Evolutionary conservation across 92 coral and sea anemone genomes (phyloP).

Genomic region (Hydrozoanthus gracilis): DNA sequence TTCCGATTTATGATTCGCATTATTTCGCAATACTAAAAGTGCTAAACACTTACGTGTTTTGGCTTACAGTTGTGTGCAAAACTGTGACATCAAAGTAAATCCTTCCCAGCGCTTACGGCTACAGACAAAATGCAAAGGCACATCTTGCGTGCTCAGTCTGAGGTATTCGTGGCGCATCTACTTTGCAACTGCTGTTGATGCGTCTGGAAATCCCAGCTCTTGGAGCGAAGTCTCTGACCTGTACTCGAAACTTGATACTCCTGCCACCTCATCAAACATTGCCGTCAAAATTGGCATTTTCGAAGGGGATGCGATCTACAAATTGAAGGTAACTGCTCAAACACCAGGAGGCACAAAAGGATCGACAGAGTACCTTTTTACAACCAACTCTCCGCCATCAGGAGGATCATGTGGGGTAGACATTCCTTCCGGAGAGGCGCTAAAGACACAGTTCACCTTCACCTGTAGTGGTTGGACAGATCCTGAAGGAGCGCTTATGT

Average conservation of each 20-base stretch:
- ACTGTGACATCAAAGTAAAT: conserved; percentile 58
- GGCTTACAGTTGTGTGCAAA: conserved; percentile 65
- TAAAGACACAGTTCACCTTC: conserved; percentile 62
- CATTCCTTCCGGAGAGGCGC: conserved; percentile 63
- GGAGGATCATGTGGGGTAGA: conserved; percentile 59
- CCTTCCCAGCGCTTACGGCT: conserved; percentile 72
- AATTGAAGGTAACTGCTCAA: conserved; percentile 39
- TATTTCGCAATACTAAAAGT: neutral
- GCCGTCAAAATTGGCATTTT: conserved; percentile 43
- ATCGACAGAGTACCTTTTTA: conserved; percentile 56
- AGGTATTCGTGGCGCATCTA: conserved; percentile 57
- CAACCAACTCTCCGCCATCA: conserved; percentile 62
- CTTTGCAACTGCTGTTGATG: neutral
- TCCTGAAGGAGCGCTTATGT: conserved; percentile 60
- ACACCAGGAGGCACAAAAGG: conserved; percentile 55
- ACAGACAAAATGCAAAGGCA: conserved; percentile 41
- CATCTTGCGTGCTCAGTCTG: conserved; percentile 46
- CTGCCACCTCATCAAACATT: conserved; percentile 46
- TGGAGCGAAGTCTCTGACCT: conserved; percentile 45
- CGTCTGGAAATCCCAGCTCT: conserved; percentile 13
- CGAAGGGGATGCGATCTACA: conserved; percentile 36
- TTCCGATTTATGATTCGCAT: neutral
- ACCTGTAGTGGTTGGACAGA: conserved; percentile 72
- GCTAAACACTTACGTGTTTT: neutral
- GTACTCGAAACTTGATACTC: conserved; percentile 43